Evolutionary conservation across 1,140 invertebrate species (phyloP), one percentile per base, ranked within the genome.

Genomic region (Macrotrachela quadricornifera): DNA sequence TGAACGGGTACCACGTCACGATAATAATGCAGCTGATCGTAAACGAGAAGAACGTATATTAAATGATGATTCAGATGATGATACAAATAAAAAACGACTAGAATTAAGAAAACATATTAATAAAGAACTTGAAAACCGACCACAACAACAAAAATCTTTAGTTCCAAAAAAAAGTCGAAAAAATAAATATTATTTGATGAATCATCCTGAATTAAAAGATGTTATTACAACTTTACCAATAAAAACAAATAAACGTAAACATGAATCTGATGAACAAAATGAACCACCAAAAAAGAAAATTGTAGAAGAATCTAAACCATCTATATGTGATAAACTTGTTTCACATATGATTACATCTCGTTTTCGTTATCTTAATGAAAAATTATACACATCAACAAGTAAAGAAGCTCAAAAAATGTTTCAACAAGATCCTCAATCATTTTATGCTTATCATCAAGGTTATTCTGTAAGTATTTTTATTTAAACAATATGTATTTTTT

Each of bases 361-460:
- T 48, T 76, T 74, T 59, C 64, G 73, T 11, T 87, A 76, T 63
- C 63, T 95, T 10, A 96, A 94, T 73, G 86, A 96, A 70, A 78
- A 85, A 63, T 67, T 96, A 6, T 94, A 94, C 62, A 82, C 77
- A 13, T 77, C 71, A 62, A 74, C 74, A 15, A 80, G 67, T 16
- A 42, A 55, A 21, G 61, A 67, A 48, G 63, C 67, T 0, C 51
- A 58, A 36, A 43, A 57, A 21, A 52, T 67, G 57, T 71, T 69
- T 48, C 39, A 59, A 37, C 51, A 57, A 10, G 83, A 94, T 72
- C 76, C 76, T 0, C 71, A 78, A 21, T 74, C 82, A 10, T 95
- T 91, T 65, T 62, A 76, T 57, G 79, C 80, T 0, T 96, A 95
- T 70, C 90, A 95, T 62, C 74, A 81, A 46, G 88, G 88, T 4